These are phyloP conservation scores for Galeopsomyia nigrocyanea DNA, from an alignment of 2,888 invertebrate species.

Conservation along the genomic window DNA sequence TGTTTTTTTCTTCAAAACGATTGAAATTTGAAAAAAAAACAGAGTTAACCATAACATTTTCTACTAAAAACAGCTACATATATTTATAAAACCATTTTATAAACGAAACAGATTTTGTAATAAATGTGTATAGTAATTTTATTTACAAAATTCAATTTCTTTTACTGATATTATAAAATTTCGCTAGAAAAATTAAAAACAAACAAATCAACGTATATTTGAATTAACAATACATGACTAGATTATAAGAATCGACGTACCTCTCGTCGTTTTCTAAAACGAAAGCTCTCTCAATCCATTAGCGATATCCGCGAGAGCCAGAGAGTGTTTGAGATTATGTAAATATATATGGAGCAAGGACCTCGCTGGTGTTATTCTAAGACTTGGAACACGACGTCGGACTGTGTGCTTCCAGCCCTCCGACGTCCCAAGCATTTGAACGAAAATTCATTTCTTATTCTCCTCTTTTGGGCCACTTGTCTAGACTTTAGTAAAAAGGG, in stretches of 20 bases:
- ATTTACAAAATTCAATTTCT: constrained; percentile 14
- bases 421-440: constrained; percentile 30
- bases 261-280: background rate
- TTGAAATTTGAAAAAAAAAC: background rate
- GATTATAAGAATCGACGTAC: constrained; percentile 5
- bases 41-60: constrained; percentile 8
- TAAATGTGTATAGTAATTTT: constrained; percentile 33
- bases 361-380: constrained; percentile 45
- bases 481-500: constrained; percentile 36
- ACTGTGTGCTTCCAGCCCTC: background rate
- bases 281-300: constrained; percentile 24
- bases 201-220: constrained; percentile 4
- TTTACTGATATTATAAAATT: constrained; percentile 11
- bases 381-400: constrained; percentile 34
- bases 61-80: background rate
- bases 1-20: background rate
- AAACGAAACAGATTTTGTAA: constrained; percentile 11
- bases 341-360: constrained; percentile 46
- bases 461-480: constrained; percentile 20
- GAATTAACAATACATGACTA: background rate
- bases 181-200: background rate
- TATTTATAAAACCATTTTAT: constrained; percentile 25
- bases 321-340: constrained; percentile 37
- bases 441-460: constrained; percentile 25
- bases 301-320: constrained; percentile 30